These are phyloP conservation scores for Fissipunctia ypsillon DNA, from an alignment of 2,888 invertebrate genomes.

Conservation along the genomic window DNA sequence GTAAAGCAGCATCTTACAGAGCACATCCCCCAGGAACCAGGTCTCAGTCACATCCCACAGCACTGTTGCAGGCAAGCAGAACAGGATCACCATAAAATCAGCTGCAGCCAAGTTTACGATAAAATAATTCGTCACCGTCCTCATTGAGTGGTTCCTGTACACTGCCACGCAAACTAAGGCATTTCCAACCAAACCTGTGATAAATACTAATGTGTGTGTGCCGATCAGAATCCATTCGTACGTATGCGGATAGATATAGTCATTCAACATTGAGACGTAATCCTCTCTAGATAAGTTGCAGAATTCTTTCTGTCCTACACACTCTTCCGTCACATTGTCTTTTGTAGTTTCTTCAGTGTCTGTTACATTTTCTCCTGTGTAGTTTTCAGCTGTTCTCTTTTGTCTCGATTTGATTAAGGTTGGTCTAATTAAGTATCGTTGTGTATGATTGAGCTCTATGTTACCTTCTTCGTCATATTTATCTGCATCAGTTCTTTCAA, in stretches of 20 bases:
- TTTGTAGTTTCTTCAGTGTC: conserved; percentile 19
- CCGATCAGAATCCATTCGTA: conserved; percentile 95
- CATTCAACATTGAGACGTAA: conserved; percentile 90
- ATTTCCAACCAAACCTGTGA: conserved; percentile 96
- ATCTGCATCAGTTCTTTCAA: conserved; percentile 17
- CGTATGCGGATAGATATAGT: conserved; percentile 92
- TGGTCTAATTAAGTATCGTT: conserved; percentile 40
- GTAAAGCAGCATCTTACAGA: conserved; percentile 97
- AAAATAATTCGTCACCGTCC: conserved; percentile 98
- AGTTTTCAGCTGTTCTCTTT: conserved; percentile 42
- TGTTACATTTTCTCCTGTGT: conserved; percentile 36
- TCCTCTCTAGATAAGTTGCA: conserved; percentile 90
- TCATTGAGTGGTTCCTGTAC: conserved; percentile 95
- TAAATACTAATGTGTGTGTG: conserved; percentile 94
- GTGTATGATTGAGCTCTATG: conserved; percentile 8
- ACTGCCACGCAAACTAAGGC: conserved; percentile 97
- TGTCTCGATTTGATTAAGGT: conserved; percentile 44
- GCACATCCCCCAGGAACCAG: conserved; percentile 96
- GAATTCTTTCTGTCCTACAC: conserved; percentile 83
- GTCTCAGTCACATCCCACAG: conserved; percentile 98
- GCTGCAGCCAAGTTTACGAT: conserved; percentile 97
- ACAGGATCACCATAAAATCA: conserved; percentile 96
- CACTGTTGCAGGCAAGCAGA: conserved; percentile 97
- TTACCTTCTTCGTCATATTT: conserved; percentile 31
- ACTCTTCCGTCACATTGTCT: conserved; percentile 72